Conservation (phyloP, 2,888 invertebrate genomes). For the Priocnemis perturbator region DNA sequence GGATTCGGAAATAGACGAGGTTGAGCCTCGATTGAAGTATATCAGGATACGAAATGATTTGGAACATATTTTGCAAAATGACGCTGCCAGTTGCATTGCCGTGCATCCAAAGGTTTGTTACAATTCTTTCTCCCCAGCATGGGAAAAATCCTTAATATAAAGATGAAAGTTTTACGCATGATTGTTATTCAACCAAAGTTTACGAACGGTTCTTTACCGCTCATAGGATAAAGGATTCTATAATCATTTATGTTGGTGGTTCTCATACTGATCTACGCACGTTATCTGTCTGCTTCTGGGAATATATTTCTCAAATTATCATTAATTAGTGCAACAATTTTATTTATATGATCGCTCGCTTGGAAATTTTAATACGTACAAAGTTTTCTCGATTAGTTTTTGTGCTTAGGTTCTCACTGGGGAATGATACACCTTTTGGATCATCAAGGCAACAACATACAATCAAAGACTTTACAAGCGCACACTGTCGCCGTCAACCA, state of each 20-base stretch:
- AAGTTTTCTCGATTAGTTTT: conserved; percentile 79
- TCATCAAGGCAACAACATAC: conserved; percentile 91
- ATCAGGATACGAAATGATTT: conserved; percentile 92
- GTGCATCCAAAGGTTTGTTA: conserved; percentile 89
- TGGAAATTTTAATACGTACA: neutral
- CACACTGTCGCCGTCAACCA: conserved; percentile 96
- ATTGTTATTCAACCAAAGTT: no score
- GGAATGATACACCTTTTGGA: conserved; percentile 93
- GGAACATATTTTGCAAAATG: conserved; percentile 87
- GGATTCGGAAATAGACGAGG: conserved; percentile 78
- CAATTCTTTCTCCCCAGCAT: conserved; percentile 4
- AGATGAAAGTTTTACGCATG: no score
- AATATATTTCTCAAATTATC: no score
- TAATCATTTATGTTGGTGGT: neutral
- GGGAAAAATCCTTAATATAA: no score
- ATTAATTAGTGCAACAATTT: neutral
- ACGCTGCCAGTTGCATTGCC: conserved; percentile 93
- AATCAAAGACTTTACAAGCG: conserved; percentile 83
- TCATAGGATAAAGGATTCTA: no score
- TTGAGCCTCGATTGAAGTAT: conserved; percentile 94
- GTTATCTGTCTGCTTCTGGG: neutral
- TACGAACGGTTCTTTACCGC: no score
- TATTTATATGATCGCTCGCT: neutral
- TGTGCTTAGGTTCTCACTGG: conserved; percentile 94
- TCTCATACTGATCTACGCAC: neutral